phyloP scores from a whole-genome alignment of 2,113 vertebrate species.

The Ciconia stormi region DNA sequence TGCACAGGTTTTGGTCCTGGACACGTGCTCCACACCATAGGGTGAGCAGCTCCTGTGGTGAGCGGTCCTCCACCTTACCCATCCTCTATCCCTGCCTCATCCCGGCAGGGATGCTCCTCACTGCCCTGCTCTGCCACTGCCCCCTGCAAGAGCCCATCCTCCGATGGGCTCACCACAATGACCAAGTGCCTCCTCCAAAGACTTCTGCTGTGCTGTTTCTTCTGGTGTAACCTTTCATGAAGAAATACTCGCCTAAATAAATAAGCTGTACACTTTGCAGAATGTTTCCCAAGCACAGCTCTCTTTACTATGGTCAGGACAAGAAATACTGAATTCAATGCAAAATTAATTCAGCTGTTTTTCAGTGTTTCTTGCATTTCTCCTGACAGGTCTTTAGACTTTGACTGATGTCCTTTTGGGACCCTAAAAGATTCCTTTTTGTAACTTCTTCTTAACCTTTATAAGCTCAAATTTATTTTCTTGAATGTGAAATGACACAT shows the following conservation, averaged over 20 bases:
- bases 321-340: not conserved
- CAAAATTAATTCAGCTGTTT: not conserved
- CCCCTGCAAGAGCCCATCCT: not conserved
- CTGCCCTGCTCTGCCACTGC: not conserved
- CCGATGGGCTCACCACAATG: not conserved
- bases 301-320: not conserved
- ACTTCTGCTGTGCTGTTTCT: not conserved
- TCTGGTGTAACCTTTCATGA: not conserved
- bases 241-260: not conserved
- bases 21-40: not conserved
- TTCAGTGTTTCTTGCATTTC: not conserved
- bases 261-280: not conserved
- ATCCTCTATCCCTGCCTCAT: not conserved
- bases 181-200: not conserved
- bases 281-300: not conserved
- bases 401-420: not conserved
- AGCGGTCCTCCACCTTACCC: not conserved
- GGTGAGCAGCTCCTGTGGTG: rapidly evolving
- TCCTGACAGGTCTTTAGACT: not conserved
- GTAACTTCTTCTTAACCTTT: not conserved
- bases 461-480: not conserved
- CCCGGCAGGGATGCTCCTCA: not conserved
- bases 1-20: not conserved
- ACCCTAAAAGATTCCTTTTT: not conserved
- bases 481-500: not conserved